phyloP scores from a whole-genome alignment of 2,797 vertebrate species.

The Parauchenoglanis punctatus region DNA sequence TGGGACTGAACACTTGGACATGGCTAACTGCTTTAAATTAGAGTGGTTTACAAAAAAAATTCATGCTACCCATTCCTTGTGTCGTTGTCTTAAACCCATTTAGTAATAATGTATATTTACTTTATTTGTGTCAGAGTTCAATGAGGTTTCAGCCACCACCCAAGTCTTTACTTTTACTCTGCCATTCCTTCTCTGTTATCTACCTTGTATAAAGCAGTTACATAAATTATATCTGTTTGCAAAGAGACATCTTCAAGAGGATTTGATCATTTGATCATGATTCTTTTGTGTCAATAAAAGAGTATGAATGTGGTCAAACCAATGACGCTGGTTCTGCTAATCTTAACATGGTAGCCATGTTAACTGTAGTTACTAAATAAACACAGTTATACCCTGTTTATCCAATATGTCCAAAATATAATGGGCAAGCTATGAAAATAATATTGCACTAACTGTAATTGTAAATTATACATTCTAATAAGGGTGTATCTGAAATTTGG shows the following conservation, averaged over 20 bases:
- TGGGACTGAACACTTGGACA: conserved; percentile 72
- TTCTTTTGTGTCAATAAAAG: conserved; percentile 29
- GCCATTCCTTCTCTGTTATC: conserved; percentile 4
- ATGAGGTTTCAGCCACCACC: neutral
- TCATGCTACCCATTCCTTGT: neutral
- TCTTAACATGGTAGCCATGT: neutral
- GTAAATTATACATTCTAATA: conserved; percentile 25
- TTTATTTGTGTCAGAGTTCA: neutral
- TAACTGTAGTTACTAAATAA: neutral
- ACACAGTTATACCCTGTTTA: neutral
- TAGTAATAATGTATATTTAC: neutral
- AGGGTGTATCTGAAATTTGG: conserved; percentile 23
- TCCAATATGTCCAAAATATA: conserved; percentile 8
- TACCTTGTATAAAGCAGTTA: conserved; percentile 56
- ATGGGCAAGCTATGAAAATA: neutral
- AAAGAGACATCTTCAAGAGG: conserved; percentile 14
- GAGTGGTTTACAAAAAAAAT: neutral
- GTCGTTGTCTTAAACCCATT: neutral
- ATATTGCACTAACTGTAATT: conserved; percentile 11
- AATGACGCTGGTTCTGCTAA: neutral
- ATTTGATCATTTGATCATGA: conserved; percentile 35
- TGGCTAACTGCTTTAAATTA: too few relatives aligned
- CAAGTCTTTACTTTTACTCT: conserved; percentile 47
- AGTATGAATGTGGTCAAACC: conserved; percentile 26
- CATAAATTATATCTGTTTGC: conserved; percentile 60